A percentile compares a stretch with the other conserved stretches of the same genome.
Conservation (phyloP, 2,888 invertebrate genomes). For the Thalpophila matura region DNA sequence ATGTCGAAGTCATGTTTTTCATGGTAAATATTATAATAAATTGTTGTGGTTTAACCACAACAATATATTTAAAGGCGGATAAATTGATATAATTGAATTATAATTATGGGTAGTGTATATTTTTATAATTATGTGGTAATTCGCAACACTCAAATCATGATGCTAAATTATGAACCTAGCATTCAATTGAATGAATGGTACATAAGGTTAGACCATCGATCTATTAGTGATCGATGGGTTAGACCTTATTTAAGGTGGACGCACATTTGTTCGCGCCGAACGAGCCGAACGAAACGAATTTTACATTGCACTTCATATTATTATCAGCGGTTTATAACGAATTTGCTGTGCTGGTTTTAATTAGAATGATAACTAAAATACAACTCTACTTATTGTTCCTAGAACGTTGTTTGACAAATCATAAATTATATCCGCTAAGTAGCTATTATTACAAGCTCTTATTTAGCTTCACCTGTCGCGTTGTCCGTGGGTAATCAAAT, state of each 20-base stretch:
- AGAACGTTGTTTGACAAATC: slow-evolving; percentile 21
- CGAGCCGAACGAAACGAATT: too few relatives aligned
- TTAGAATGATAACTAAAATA: slow-evolving; percentile 33
- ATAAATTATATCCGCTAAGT: not conserved
- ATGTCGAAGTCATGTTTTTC: slow-evolving; percentile 10
- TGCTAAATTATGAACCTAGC: slow-evolving; percentile 12
- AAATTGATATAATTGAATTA: slow-evolving; percentile 16
- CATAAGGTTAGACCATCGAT: too few relatives aligned
- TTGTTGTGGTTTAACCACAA: slow-evolving; percentile 17
- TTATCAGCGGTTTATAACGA: slow-evolving; percentile 10
- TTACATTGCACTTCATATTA: slow-evolving; percentile 38
- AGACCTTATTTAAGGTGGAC: too few relatives aligned
- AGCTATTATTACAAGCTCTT: too few relatives aligned
- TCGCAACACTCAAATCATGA: slow-evolving; percentile 25
- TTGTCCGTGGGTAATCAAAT: too few relatives aligned
- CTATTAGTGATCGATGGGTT: too few relatives aligned
- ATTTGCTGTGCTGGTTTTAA: slow-evolving; percentile 39
- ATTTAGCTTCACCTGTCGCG: too few relatives aligned
- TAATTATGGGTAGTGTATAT: too few relatives aligned
- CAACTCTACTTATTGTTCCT: slow-evolving; percentile 5
- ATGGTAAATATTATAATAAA: too few relatives aligned
- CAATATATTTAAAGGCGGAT: not conserved
- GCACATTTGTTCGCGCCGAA: too few relatives aligned
- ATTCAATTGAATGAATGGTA: not conserved
- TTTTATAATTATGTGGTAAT: slow-evolving; percentile 18